A percentile compares a stretch with the other conserved stretches of the same genome.
Evolutionary conservation across 2,797 vertebrate genomes (phyloP).

Genomic region (Urocyon cinereoargenteus): DNA sequence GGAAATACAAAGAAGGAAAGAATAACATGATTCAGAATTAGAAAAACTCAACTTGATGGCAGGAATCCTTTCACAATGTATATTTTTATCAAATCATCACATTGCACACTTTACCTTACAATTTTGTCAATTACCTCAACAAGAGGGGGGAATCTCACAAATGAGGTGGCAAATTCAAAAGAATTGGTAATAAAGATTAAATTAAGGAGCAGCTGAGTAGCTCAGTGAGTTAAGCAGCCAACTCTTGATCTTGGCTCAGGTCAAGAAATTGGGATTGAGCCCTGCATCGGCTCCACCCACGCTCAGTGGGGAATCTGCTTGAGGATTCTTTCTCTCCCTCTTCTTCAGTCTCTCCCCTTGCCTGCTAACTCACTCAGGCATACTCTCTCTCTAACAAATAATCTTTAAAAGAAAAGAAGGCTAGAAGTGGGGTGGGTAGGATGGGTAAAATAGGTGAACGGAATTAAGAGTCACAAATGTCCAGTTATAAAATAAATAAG

Average conservation of each 20-base stretch:
- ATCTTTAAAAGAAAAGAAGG: not conserved
- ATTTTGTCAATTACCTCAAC: not conserved
- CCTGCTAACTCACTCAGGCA: not conserved
- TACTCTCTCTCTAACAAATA: not conserved
- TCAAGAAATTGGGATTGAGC: not conserved
- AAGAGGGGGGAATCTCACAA: not conserved
- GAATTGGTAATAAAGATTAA: not conserved
- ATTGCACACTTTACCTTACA: not conserved
- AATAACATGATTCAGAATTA: not conserved
- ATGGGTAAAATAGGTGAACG: not conserved
- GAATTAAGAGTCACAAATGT: not conserved
- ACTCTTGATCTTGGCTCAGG: not conserved
- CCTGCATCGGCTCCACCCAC: fast-evolving
- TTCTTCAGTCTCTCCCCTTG: not conserved
- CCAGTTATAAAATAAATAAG: not conserved
- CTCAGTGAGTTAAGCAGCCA: not conserved
- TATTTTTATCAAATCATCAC: not conserved
- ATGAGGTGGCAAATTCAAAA: not conserved
- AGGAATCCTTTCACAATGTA: not conserved
- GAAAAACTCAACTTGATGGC: not conserved
- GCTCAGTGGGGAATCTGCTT: not conserved
- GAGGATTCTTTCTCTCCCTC: not conserved
- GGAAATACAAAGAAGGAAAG: not conserved
- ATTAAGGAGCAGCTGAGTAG: not conserved
- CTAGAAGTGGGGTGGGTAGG: not conserved